Conservation (phyloP, 2,113 vertebrate species). For the Illadopsis cleaveri region DNA sequence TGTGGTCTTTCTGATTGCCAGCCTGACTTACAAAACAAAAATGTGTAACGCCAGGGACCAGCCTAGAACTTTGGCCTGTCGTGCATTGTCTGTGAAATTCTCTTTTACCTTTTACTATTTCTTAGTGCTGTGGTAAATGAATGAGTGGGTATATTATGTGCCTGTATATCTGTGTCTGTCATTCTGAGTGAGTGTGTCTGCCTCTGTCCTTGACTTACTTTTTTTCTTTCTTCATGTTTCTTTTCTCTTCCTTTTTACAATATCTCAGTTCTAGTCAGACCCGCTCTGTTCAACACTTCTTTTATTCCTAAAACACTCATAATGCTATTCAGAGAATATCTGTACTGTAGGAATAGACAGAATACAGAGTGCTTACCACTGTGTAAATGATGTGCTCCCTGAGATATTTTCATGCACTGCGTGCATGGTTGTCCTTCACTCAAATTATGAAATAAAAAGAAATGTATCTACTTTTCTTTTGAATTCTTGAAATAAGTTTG, state of each 20-base stretch:
- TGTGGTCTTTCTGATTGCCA: constrained; percentile 62
- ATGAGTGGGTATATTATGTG: constrained; percentile 71
- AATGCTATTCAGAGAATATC: constrained; percentile 75
- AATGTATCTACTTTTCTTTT: constrained; percentile 65
- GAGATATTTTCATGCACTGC: constrained; percentile 49
- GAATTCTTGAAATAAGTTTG: constrained; percentile 69
- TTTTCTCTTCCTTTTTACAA: constrained; percentile 70
- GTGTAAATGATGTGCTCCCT: constrained; percentile 54
- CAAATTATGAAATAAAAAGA: constrained; percentile 70
- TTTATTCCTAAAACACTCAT: constrained; percentile 74
- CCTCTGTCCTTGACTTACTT: constrained; percentile 79
- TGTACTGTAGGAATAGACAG: constrained; percentile 59
- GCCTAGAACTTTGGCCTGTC: constrained; percentile 76
- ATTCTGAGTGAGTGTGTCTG: constrained; percentile 59
- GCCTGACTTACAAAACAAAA: constrained; percentile 69
- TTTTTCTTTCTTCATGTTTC: constrained; percentile 65
- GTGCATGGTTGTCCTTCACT: constrained; percentile 67
- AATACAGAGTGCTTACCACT: constrained; percentile 56
- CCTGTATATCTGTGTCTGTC: constrained; percentile 27
- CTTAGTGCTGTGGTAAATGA: constrained; percentile 17
- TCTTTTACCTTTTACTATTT: constrained; percentile 55
- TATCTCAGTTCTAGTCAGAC: constrained; percentile 74
- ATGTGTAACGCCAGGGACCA: constrained; percentile 56
- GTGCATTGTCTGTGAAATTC: constrained; percentile 66
- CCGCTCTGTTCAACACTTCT: constrained; percentile 72